phyloP scores from a whole-genome alignment of 1,140 invertebrate genomes.

The Pseudomyrmex flavicornis region DNA sequence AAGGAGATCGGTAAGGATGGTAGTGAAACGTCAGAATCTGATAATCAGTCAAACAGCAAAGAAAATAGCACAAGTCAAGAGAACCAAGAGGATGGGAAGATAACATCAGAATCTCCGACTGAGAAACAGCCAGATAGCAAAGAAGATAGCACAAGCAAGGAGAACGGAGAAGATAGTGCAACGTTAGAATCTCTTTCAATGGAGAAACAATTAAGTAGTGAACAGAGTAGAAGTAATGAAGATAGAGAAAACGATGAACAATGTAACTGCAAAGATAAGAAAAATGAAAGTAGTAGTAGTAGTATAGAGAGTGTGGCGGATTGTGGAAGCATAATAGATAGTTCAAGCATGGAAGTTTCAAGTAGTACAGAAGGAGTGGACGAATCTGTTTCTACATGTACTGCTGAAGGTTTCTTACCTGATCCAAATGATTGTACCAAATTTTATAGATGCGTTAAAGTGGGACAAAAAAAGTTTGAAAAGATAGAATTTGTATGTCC shows the following conservation, averaged over 20 bases:
- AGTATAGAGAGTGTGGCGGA: neutral
- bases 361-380: neutral
- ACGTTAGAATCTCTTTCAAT: neutral
- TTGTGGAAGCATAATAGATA: neutral
- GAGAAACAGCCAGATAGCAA: neutral
- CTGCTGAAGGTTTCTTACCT: conserved; percentile 71
- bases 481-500: conserved; percentile 88
- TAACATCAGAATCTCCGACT: neutral
- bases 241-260: neutral
- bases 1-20: neutral
- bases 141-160: neutral
- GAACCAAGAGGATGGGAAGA: neutral
- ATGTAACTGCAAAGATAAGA: neutral
- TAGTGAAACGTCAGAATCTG: neutral
- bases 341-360: neutral
- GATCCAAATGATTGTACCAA: conserved; percentile 88
- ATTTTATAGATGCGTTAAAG: conserved; percentile 90
- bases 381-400: conserved; percentile 1
- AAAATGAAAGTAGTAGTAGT: neutral
- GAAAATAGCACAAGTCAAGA: neutral
- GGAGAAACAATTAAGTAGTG: neutral
- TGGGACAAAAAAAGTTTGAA: conserved; percentile 84
- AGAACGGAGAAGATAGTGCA: neutral
- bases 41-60: neutral
- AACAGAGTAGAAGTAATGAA: neutral